Base-by-base conservation (phyloP, 2,113 vertebrate species). In the Fulmarus glacialis region DNA sequence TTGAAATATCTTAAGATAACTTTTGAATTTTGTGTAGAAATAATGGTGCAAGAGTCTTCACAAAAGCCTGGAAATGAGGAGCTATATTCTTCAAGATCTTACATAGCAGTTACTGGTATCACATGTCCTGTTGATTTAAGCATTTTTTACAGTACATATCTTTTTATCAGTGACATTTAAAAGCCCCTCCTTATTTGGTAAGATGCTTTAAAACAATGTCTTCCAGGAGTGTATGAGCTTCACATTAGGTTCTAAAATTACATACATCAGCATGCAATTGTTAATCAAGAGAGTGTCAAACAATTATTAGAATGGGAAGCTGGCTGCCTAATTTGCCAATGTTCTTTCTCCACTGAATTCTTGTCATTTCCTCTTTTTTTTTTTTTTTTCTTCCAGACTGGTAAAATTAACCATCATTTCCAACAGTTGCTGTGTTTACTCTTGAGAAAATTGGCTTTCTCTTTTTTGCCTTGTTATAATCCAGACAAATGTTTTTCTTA, bases 401-500 rank as follows among this genome's bases (percentile, higher is more conserved):
- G 24, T 90, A 75, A 60, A 83, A 96, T 82, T 80, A 79, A 38
- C 66, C 70, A 68, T 80, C 5, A 75, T 95, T 96, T 93, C 55
- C 42, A 97, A 20, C 27, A 88, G 30, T 26, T 6, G 21, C 50
- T 74, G n/a, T 87, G 45, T 93, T 97, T 96, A 85, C 13, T 71
- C 32, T 92, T 94, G 48, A 89, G 67, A 95, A 95, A 95, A 82
- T 88, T 92, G 19, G 8, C 22, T 95, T 53, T 62, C 63, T 68
- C n/a, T 77, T 27, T 87, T 86, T 81, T 85, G 5, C 12, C 30
- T 74, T 95, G 30, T 87, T 91, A 27, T 62, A 56, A 42, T 68
- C 32, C 10, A 75, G 66, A 64, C 7, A 72, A 50, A 43, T 47
- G 22, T 20, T 96, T 86, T 94, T 91, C 70, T 36, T 77, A 19